phyloP scores from a whole-genome alignment of 2,797 vertebrate species.

The Hydrolagus colliei region DNA sequence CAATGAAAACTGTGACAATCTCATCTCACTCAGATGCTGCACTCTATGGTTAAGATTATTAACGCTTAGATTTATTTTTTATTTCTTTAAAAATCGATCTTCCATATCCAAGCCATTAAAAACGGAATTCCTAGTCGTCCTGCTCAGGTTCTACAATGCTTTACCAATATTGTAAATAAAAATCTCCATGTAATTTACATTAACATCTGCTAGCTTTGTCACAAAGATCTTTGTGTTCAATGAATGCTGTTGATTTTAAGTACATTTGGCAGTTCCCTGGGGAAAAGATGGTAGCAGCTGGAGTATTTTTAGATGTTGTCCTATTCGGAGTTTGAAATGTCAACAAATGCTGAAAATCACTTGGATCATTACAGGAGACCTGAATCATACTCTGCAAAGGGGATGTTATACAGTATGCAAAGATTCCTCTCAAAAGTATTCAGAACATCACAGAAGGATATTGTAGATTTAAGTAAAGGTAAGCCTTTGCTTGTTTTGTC shows the following conservation, averaged over 20 bases:
- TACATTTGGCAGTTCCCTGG: conserved; percentile 8
- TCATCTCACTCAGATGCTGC: too few species aligned
- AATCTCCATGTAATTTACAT: conserved; percentile 2
- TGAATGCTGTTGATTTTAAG: conserved; percentile 20
- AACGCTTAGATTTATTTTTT: too few species aligned
- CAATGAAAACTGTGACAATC: too few species aligned
- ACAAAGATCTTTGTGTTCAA: not conserved
- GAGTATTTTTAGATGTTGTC: conserved; percentile 26
- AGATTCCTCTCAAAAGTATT: not conserved
- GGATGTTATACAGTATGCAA: not conserved
- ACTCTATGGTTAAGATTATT: too few species aligned
- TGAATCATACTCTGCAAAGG: not conserved
- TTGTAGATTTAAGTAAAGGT: not conserved
- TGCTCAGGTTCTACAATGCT: not conserved
- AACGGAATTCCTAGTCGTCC: not conserved
- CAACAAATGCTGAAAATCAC: not conserved
- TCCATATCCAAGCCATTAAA: not conserved
- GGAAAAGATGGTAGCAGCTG: conserved; percentile 7
- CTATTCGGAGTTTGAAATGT: conserved; percentile 7
- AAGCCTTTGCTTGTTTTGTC: not conserved
- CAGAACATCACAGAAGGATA: not conserved
- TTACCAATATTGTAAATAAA: not conserved
- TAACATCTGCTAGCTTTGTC: conserved; percentile 10
- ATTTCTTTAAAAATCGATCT: not conserved
- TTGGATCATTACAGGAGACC: not conserved